Evolutionary conservation across 2,888 invertebrate species (phyloP), one percentile per base, ranked within the genome.

Genomic region (Oconnorella tubifera): DNA sequence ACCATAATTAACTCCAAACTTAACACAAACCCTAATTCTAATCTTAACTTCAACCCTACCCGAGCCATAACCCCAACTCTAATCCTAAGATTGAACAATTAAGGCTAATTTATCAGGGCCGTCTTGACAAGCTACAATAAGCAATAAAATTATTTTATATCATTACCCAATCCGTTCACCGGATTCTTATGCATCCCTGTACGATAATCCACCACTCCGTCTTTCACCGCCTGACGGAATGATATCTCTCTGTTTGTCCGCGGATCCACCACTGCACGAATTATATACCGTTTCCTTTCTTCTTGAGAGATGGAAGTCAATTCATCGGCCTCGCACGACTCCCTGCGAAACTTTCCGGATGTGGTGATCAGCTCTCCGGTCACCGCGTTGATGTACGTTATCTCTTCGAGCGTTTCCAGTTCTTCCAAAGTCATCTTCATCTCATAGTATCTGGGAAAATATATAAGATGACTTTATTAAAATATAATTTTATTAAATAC

Each of bases 341-440:
- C 55, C 32, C 63, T 25, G 27, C 57, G 28, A 2, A n/a, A 60
- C 51, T 56, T 65, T 32, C 63, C 62, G 23, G 33, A 25, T 6
- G 59, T 59, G 2, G 63, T 50, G 59, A 51, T 33, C 28, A 56
- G 29, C 62, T 56, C 65, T 32, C 65, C 60, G 19, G 64, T 64
- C 23, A 51, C 28, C 23, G 40, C 40, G 59, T 65, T 67, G 49
- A 60, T 63, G 59, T 69, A 64, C 23, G 65, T 56, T n/a, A 70
- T 64, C 62, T 70, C 71, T 51, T 71, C 71, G n/a, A 64, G 63
- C 27, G 63, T 66, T 56, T 72, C 72, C 53, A 63, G 49, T 56
- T 66, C 66, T 53, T 68, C 69, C 51, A 66, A 33, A 27, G 72
- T 72, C 63, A 72, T 68, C 62, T 72, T 72, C 63, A 70, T 50